These are phyloP conservation scores for Drosophila testacea DNA, from an alignment of 2,888 invertebrate genomes.

Conservation along the genomic window DNA sequence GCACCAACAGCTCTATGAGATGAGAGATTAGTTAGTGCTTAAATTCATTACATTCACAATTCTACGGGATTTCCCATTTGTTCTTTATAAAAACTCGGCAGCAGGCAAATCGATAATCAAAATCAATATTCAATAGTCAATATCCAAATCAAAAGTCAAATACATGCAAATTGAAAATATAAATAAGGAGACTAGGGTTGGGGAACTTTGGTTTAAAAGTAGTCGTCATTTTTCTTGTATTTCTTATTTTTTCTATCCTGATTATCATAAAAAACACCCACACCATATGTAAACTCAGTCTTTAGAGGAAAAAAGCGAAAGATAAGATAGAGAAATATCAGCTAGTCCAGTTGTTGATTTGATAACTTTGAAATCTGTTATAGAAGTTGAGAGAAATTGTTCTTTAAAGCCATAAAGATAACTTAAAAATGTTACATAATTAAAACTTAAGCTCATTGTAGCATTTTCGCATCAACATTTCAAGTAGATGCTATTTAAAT, in stretches of 20 bases:
- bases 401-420: constrained; percentile 1
- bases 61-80: background rate
- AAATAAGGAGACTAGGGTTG: background rate
- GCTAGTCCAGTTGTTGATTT: background rate
- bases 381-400: background rate
- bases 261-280: background rate
- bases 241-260: background rate
- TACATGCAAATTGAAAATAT: constrained; percentile 36
- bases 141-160: constrained; percentile 19
- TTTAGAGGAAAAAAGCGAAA: background rate
- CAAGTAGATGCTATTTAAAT: too few relatives aligned
- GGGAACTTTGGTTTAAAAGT: background rate
- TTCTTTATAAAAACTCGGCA: constrained; percentile 1
- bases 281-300: constrained; percentile 1
- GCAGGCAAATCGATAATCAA: constrained; percentile 28
- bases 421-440: background rate
- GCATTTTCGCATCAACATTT: too few relatives aligned
- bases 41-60: background rate
- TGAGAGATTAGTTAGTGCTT: constrained; percentile 4
- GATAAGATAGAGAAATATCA: constrained; percentile 11
- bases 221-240: background rate
- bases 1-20: constrained; percentile 23
- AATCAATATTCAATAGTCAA: constrained; percentile 1
- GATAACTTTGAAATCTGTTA: background rate
- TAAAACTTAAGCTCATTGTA: background rate